Evolutionary conservation across 2,113 vertebrate genomes (phyloP), one percentile per base, ranked within the genome.

Genomic region (Bettongia penicillata): DNA sequence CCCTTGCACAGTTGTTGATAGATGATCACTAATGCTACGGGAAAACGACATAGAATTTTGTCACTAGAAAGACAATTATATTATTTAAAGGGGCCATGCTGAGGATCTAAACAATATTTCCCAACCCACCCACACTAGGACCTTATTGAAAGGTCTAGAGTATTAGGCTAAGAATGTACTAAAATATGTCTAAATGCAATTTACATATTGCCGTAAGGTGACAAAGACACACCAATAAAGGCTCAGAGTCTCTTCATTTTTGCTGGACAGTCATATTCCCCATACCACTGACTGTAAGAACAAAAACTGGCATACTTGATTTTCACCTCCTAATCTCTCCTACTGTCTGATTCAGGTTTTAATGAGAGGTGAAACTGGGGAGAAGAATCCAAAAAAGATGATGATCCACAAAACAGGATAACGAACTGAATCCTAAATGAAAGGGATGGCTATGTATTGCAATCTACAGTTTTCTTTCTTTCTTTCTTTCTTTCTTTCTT

Each of bases 161-260:
- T 51, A 90, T 16, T 52, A 91, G 89, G 51, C 89, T 95, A 95
- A 4, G 77, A 49, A 26, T 91, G 77, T 2, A 90, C 23, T 10
- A 94, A 53, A 0, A 10, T 77, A 37, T 3, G 3, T 89, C 53
- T 57, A 26, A 94, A 95, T 93, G 49, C 48, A 51, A 31, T 84
- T 95, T 53, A 43, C 37, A 53, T 49, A 95, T 53, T 89, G 28
- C 92, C 95, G 57, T 24, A 91, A 91, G 37, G 95, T 68, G n/a
- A 95, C 7, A 26, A 1, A 77, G n/a, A 94, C 47, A 49, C 25
- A 94, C 16, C 7, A 84, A 96, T 92, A 52, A 23, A 96, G 94
- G 52, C 51, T 93, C 51, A 93, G 91, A 95, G 90, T 55, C 95
- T 25, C 90, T 94, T 61, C 43, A 77, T 28, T 48, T 93, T 96